phyloP scores from a whole-genome alignment of 2,113 vertebrate species.

The Macrotis lagotis region DNA sequence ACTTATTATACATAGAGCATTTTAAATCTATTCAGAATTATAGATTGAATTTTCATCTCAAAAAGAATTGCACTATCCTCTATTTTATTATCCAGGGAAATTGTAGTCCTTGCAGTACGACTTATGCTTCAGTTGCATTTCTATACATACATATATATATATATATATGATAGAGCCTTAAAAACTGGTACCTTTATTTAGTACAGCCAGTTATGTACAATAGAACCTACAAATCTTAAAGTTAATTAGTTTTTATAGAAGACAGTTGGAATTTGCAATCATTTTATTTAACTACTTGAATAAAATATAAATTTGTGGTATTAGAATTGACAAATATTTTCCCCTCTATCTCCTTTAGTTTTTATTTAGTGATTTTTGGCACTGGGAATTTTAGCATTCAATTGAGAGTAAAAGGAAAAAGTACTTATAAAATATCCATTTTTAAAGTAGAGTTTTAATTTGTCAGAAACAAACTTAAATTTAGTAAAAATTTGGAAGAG shows the following conservation, averaged over 20 bases:
- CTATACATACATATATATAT: too few species aligned
- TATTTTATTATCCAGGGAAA: slow-evolving; percentile 16
- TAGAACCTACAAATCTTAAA: background rate
- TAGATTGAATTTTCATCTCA: slow-evolving; percentile 26
- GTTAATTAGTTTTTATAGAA: background rate
- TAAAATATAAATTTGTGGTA: slow-evolving; percentile 28
- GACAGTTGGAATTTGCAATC: slow-evolving; percentile 36
- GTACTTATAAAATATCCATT: slow-evolving; percentile 26
- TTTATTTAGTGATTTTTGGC: slow-evolving; percentile 29
- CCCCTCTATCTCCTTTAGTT: slow-evolving; percentile 42
- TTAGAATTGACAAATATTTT: slow-evolving; percentile 36
- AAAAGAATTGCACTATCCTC: background rate
- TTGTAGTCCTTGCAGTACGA: background rate
- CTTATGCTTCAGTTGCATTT: slow-evolving; percentile 4
- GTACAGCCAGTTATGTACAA: background rate
- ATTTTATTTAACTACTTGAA: slow-evolving; percentile 36
- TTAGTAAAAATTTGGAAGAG: slow-evolving; percentile 39
- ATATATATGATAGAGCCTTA: background rate
- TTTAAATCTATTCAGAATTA: slow-evolving; percentile 50
- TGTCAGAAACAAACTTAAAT: slow-evolving; percentile 34
- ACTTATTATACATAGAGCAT: slow-evolving; percentile 36
- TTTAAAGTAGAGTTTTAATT: slow-evolving; percentile 25
- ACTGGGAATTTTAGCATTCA: slow-evolving; percentile 40
- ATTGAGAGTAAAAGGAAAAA: background rate
- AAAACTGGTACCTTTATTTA: background rate